These are phyloP conservation scores for Paguma larvata DNA, from an alignment of 2,797 vertebrate genomes.

Conservation along the genomic window DNA sequence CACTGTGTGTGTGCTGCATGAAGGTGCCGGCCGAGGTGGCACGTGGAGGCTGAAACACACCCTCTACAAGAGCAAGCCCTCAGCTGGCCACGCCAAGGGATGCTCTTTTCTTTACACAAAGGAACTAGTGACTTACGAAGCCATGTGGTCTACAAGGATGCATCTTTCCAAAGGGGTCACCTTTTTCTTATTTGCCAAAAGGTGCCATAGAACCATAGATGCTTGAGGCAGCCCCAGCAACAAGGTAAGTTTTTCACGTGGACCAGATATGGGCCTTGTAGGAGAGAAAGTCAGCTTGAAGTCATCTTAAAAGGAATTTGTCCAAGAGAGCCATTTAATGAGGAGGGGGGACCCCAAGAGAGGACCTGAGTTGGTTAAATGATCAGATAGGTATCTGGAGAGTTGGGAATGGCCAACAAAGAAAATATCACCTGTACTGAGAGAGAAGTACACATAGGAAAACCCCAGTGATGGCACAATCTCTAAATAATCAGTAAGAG, in stretches of 20 bases:
- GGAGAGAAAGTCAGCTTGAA: conserved; percentile 10
- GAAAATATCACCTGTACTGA: neutral
- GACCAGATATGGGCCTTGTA: neutral
- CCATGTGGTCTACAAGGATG: neutral
- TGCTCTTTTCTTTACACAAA: neutral
- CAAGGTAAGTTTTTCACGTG: neutral
- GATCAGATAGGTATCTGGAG: neutral
- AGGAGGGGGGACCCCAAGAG: neutral
- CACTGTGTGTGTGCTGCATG: neutral
- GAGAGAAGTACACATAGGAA: no score
- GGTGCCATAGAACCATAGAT: neutral
- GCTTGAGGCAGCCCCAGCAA: neutral
- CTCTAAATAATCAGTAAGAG: no score
- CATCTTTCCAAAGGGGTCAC: neutral
- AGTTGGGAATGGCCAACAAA: neutral
- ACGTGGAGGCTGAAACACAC: neutral
- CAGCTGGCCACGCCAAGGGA: neutral
- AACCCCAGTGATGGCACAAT: no score
- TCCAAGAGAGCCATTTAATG: neutral
- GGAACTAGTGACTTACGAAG: neutral
- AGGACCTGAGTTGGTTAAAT: neutral
- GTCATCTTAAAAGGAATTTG: conserved; percentile 6
- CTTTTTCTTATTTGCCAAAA: neutral
- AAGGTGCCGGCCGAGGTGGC: neutral
- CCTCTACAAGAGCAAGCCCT: neutral